These are phyloP conservation scores for Gavialis gangeticus DNA, from an alignment of 2,113 vertebrate genomes.

Conservation along the genomic window DNA sequence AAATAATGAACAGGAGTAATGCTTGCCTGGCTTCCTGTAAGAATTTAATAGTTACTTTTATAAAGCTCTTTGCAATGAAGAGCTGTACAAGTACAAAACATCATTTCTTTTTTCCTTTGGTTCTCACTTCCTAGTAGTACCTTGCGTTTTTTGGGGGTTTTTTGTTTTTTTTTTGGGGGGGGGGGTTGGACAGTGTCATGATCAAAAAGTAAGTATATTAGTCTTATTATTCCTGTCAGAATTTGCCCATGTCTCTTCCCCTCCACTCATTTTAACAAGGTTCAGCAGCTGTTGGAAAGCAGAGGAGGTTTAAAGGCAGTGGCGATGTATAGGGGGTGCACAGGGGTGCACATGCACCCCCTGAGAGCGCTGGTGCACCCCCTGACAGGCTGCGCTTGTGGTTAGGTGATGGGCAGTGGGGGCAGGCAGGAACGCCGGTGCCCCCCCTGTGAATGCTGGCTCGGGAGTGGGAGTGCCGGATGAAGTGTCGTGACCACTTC, in stretches of 20 bases:
- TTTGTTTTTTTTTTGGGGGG: too few relatives aligned
- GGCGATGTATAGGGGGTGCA: too few relatives aligned
- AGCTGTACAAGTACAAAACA: neutral
- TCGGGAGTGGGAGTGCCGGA: too few relatives aligned
- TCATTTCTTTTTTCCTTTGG: neutral
- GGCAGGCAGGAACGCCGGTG: too few relatives aligned
- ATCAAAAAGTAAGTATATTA: neutral
- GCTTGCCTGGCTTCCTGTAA: neutral
- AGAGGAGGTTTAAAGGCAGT: too few relatives aligned
- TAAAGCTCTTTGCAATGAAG: neutral
- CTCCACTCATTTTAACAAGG: neutral
- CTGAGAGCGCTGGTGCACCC: too few relatives aligned
- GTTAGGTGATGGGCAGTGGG: too few relatives aligned
- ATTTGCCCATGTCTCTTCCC: neutral
- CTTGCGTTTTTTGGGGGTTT: neutral
- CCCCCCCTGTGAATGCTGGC: too few relatives aligned
- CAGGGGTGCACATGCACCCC: too few relatives aligned
- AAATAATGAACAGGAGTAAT: neutral
- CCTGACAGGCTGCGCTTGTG: too few relatives aligned
- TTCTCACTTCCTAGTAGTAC: neutral
- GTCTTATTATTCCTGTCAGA: neutral
- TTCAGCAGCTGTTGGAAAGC: neutral
- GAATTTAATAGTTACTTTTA: neutral
- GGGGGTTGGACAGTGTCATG: neutral
- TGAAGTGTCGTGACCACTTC: too few relatives aligned